Evolutionary conservation across 2,113 vertebrate genomes (phyloP).

Genomic region (Triplophysa siluroides): DNA sequence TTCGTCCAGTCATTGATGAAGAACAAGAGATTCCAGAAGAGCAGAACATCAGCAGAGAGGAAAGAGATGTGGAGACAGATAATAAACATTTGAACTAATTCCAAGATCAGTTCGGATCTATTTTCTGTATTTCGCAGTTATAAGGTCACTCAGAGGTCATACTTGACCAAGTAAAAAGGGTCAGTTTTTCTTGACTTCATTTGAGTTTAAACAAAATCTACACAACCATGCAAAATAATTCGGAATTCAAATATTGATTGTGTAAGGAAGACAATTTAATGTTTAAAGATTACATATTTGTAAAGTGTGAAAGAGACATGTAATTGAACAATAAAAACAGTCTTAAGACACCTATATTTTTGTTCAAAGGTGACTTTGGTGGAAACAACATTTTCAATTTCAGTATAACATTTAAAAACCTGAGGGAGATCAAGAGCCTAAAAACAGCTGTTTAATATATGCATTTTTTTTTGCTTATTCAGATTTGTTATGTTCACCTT

Average conservation of each 20-base stretch:
- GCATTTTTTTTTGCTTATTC: neutral
- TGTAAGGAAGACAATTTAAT: neutral
- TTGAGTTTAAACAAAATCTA: neutral
- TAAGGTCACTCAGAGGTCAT: neutral
- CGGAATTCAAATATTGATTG: neutral
- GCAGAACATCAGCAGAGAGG: neutral
- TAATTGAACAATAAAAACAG: neutral
- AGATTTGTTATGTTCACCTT: too few species aligned
- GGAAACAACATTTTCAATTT: neutral
- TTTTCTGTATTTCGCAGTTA: neutral
- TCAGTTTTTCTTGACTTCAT: neutral
- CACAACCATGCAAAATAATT: neutral
- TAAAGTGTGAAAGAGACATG: neutral
- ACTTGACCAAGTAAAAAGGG: neutral
- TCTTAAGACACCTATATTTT: too few species aligned
- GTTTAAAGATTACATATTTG: neutral
- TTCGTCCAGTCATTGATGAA: slow-evolving; percentile 48
- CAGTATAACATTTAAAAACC: neutral
- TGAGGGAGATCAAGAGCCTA: neutral
- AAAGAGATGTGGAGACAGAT: neutral
- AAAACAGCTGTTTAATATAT: neutral
- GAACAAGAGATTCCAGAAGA: neutral
- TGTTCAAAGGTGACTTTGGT: neutral
- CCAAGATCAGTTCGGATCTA: neutral
- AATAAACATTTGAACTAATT: neutral